A percentile compares a stretch with the other conserved stretches of the same genome.
These are phyloP conservation scores for Parnassius orleans DNA, from an alignment of 2,888 invertebrate species.

Conservation along the genomic window DNA sequence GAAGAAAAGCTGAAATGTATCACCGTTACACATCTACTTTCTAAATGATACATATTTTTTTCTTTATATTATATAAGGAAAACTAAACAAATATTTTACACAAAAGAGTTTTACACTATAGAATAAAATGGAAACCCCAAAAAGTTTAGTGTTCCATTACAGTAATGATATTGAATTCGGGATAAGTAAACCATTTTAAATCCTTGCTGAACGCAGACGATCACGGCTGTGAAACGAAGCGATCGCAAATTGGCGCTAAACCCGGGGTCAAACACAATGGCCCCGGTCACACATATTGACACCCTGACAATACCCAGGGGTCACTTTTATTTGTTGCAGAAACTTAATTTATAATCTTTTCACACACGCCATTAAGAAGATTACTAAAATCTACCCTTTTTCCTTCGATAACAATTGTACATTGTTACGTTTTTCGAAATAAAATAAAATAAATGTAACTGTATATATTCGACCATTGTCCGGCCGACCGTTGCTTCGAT, in stretches of 20 bases:
- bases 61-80: constrained; percentile 15
- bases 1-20: too few relatives aligned
- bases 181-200: constrained; percentile 50
- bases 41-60: too few relatives aligned
- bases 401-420: constrained; percentile 72
- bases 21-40: too few relatives aligned
- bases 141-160: constrained; percentile 39
- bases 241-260: constrained; percentile 74
- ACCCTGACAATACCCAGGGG: constrained; percentile 77
- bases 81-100: constrained; percentile 11
- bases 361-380: constrained; percentile 81
- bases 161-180: constrained; percentile 48
- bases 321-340: constrained; percentile 81
- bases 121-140: constrained; percentile 11
- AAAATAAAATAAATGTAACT: constrained; percentile 75
- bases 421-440: constrained; percentile 74
- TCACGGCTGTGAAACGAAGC: constrained; percentile 65
- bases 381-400: constrained; percentile 80
- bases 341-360: constrained; percentile 82
- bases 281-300: constrained; percentile 80
- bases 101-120: constrained; percentile 3
- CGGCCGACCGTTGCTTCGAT: constrained; percentile 64
- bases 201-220: constrained; percentile 48
- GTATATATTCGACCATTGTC: constrained; percentile 60
- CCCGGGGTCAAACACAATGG: constrained; percentile 75